A percentile compares a stretch with the other conserved stretches of the same genome.
phyloP scores from a whole-genome alignment of 2,797 vertebrate genomes.

The Lepus oiostolus region DNA sequence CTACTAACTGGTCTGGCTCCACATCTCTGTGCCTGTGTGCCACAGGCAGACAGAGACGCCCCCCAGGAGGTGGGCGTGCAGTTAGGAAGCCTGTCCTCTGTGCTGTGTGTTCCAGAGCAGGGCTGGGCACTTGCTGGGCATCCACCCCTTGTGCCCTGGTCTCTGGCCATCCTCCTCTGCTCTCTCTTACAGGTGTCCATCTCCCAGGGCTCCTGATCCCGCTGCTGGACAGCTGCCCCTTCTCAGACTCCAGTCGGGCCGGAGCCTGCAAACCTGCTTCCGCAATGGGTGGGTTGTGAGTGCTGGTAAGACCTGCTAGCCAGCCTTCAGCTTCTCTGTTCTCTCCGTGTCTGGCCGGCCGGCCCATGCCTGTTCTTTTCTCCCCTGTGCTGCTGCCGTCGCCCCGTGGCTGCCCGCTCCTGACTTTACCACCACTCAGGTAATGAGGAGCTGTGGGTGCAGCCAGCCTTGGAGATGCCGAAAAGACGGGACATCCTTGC shows the following conservation, averaged over 20 bases:
- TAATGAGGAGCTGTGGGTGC: conserved; percentile 98
- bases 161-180: conserved; percentile 69
- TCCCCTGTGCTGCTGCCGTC: conserved; percentile 88
- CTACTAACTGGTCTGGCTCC: background rate
- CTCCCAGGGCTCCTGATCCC: conserved; percentile 83
- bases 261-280: conserved; percentile 88
- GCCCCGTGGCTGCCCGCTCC: conserved; percentile 61
- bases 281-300: conserved; percentile 92
- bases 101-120: too few relatives aligned
- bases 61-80: background rate
- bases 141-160: background rate
- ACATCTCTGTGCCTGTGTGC: background rate
- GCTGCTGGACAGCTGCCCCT: conserved; percentile 63
- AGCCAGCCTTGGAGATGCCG: conserved; percentile 99
- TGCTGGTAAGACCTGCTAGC: conserved; percentile 89
- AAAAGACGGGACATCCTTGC: conserved; percentile 99
- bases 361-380: conserved; percentile 90
- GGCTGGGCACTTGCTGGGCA: background rate
- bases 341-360: conserved; percentile 83
- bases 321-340: conserved; percentile 81
- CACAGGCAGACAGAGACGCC: background rate
- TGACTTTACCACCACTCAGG: conserved; percentile 91
- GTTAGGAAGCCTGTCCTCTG: fast-evolving
- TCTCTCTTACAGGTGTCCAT: conserved; percentile 86
- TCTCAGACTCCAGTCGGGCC: conserved; percentile 68